Percentiles rank a stretch among this genome's conserved stretches.
Conservation (phyloP, 2,113 vertebrate species). For the Lanius ludovicianus region DNA sequence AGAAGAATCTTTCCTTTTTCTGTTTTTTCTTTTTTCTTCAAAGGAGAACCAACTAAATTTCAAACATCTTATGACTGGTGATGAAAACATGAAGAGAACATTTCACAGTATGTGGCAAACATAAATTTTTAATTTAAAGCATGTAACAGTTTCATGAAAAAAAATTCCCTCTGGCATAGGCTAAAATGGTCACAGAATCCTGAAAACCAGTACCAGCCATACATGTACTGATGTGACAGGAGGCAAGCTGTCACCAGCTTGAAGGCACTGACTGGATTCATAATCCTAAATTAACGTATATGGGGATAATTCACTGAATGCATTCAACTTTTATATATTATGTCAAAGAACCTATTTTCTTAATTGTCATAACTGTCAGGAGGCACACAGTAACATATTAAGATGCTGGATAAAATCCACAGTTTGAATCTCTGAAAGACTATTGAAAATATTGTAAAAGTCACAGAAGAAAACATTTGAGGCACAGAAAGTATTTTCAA, state of each 20-base stretch:
- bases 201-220: background rate
- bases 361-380: background rate
- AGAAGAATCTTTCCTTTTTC: background rate
- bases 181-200: background rate
- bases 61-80: background rate
- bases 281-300: background rate
- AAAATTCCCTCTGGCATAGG: background rate
- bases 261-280: background rate
- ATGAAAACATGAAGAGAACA: background rate
- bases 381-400: background rate
- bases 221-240: background rate
- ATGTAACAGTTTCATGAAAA: background rate
- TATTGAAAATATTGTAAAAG: background rate
- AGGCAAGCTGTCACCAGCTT: constrained; percentile 10
- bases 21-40: background rate
- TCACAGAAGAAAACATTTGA: background rate
- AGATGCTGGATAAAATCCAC: background rate
- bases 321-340: background rate
- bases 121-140: constrained; percentile 31
- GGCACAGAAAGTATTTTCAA: background rate
- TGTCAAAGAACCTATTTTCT: background rate
- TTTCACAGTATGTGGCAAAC: background rate
- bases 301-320: background rate
- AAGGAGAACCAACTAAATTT: background rate
- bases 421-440: background rate